Base-by-base conservation (phyloP, 2,797 vertebrate species). In the Momotus momota region DNA sequence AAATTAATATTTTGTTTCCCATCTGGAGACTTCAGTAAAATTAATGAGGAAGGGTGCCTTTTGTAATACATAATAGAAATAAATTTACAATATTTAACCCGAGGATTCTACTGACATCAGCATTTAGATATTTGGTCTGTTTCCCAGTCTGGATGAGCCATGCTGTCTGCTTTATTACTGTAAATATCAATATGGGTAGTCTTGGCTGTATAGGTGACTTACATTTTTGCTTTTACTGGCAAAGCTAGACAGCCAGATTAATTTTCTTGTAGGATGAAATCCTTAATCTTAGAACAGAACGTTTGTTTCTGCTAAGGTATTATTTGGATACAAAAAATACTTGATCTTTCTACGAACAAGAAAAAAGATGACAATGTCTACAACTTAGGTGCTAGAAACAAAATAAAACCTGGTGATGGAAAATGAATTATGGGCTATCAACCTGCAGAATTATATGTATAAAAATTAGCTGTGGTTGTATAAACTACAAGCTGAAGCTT, bases 1-100 rank as follows among this genome's bases (percentile, higher is more conserved):
- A 99, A 99, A 99, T 99, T 99, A 99, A 99, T 99, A 99, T 99
- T 99, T 99, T 99, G 98, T 99, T 99, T 99, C 98, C 99, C 99
- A 99, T 99, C 99, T 99, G 99, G 99, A 99, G 98, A 98, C 99
- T 99, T 99, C 98, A 98, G 98, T 98, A 99, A 99, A 99, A 99
- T 99, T 99, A 99, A 99, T 99, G 99, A 99, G 98, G 99, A 99
- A 99, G 98, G 98, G 98, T 98, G 98, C 97, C 98, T 98, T 98
- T 98, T 99, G 98, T 98, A 98, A 99, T 98, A 96, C 97, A 98
- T 98, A 98, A 98, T 98, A 97, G 97, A 98, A 98, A 99, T 98
- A 98, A 99, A 99, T 98, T 98, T 98, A 98, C 98, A 96, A 95
- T 98, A 98, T 98, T 98, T 98, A 98, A 97, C 95, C 89, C 87